A percentile compares a stretch with the other conserved stretches of the same genome.
Evolutionary conservation across 2,113 vertebrate species (phyloP).

Genomic region (Microcebus ravelobensis): DNA sequence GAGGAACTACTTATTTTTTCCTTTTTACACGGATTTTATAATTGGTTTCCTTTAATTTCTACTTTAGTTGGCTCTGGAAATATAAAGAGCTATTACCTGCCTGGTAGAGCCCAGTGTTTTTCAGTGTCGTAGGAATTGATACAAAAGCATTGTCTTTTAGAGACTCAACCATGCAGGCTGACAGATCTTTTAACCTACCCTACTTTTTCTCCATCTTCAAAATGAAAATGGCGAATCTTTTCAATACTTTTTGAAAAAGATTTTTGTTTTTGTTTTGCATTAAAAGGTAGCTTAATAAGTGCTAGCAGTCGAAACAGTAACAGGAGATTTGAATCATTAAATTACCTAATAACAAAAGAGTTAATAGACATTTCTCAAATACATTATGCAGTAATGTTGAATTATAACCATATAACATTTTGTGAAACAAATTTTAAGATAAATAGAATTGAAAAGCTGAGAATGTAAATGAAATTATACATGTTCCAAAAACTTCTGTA

Average conservation of each 20-base stretch:
- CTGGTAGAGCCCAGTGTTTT: background rate
- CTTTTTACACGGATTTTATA: background rate
- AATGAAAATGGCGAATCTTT: constrained; percentile 16
- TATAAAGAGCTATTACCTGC: background rate
- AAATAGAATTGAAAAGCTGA: constrained; percentile 51
- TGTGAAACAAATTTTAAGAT: constrained; percentile 37
- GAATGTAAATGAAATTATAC: constrained; percentile 19
- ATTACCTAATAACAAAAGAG: background rate
- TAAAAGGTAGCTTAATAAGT: constrained; percentile 15
- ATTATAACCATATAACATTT: background rate
- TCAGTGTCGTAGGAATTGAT: background rate
- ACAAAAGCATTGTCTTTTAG: constrained; percentile 31
- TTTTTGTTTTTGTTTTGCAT: background rate
- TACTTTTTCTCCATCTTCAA: constrained; percentile 1
- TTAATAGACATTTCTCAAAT: constrained; percentile 23
- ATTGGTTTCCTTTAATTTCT: constrained; percentile 31
- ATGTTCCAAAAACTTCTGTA: background rate
- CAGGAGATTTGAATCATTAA: constrained; percentile 6
- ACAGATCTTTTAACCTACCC: background rate
- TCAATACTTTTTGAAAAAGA: background rate
- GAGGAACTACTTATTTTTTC: background rate
- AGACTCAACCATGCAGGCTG: background rate
- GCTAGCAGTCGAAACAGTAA: constrained; percentile 3
- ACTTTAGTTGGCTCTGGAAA: background rate
- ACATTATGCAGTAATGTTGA: background rate